Base-by-base conservation (phyloP, 2,113 vertebrate species). In the Bos taurus region DNA sequence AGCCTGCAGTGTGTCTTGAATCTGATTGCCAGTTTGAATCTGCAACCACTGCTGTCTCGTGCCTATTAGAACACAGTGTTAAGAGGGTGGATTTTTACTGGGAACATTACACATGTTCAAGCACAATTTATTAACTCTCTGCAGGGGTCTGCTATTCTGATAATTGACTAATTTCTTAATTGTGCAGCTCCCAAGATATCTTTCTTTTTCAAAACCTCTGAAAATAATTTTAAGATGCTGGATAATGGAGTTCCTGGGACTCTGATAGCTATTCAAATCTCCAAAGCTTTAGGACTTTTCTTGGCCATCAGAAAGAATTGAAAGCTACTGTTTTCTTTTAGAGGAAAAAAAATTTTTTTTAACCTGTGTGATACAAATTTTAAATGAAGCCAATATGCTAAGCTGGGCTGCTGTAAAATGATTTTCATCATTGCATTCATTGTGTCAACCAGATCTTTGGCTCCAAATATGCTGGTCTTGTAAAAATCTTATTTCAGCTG, bases 401-500 rank as follows among this genome's bases (percentile, higher is more conserved):
- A 78, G 84, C 81, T 88, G 84, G 85, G 88, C 60, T 94, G 48
- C 64, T 96, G n/a, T 88, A 84, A 96, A 94, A 96, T 98, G 93
- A 94, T 96, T 97, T 97, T 90, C 64, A 96, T 97, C 82, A 80
- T 92, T 52, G 85, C n/a, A 71, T 91, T 97, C 85, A 93, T 90
- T 98, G 88, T 96, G 90, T 97, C 96, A 97, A 92, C 80, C 67
- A 88, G 92, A 97, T 97, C 95, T 97, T 94, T 92, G 96, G 67
- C 90, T 97, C 60, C 88, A 80, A 93, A 96, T 90, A 92, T 57
- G 74, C 84, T 96, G 54, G 90, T 95, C 82, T 71, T 96, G 82
- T 97, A 92, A 97, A 97, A 97, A 94, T 97, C 94, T 86, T 85
- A 97, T 98, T 97, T 97, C 67, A 96, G 92, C 95, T 98, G 91